Evolutionary conservation across 2,797 vertebrate genomes (phyloP).

Genomic region (Bothrops alternatus): DNA sequence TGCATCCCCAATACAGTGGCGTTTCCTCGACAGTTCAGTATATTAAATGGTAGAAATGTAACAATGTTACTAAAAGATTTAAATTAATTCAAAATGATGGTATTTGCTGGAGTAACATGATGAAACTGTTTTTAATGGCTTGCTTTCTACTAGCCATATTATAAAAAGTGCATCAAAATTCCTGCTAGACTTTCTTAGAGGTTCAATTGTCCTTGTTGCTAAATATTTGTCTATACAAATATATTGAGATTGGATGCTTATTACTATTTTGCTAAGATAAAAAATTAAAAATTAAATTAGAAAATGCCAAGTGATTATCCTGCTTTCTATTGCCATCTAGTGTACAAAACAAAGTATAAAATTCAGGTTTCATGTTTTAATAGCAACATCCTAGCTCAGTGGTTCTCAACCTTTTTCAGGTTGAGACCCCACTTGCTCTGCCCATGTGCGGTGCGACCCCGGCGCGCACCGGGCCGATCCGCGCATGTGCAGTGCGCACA

Average conservation of each 20-base stretch:
- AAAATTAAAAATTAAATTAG: neutral
- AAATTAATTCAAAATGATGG: neutral
- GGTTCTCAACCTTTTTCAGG: no score
- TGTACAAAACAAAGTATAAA: slow-evolving; percentile 25
- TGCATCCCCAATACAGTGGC: neutral
- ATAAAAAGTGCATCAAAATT: neutral
- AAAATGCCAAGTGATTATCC: neutral
- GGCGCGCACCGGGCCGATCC: no score
- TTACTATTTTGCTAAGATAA: neutral
- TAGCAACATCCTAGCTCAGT: neutral
- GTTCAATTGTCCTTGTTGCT: neutral
- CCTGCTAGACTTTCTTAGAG: neutral
- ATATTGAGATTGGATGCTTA: neutral
- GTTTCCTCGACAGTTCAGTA: neutral
- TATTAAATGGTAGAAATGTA: neutral
- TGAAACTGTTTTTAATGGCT: neutral
- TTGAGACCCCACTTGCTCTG: no score
- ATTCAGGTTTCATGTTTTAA: neutral
- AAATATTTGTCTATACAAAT: neutral
- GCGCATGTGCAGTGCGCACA: no score
- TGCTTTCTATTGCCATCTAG: slow-evolving; percentile 57
- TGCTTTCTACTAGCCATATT: neutral
- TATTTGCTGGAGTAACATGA: neutral
- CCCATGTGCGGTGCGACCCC: no score
- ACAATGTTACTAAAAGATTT: neutral